phyloP scores from a whole-genome alignment of 2,888 invertebrate genomes.

The Folsomia candida region DNA sequence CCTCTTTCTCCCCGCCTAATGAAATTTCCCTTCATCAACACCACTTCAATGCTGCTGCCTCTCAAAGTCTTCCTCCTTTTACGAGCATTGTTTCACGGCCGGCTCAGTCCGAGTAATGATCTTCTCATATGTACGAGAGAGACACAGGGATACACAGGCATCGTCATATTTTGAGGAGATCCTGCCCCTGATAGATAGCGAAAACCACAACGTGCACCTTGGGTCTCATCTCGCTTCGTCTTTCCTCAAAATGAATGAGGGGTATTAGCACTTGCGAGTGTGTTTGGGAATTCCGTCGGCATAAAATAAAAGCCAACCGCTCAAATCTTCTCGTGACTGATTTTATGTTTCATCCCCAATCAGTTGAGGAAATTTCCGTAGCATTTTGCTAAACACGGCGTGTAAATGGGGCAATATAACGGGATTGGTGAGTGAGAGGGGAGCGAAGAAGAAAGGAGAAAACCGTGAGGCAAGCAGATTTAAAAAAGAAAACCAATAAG shows the following conservation, averaged over 20 bases:
- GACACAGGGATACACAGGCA: too few species aligned
- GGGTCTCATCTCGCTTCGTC: background rate
- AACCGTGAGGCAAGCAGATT: background rate
- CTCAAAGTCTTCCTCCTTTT: conserved; percentile 37
- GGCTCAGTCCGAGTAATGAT: conserved; percentile 47
- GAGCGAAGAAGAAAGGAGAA: background rate
- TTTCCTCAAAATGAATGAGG: background rate
- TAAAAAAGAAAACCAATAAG: background rate
- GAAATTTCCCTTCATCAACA: conserved; percentile 50
- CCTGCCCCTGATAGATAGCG: background rate
- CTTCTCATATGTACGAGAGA: conserved; percentile 27
- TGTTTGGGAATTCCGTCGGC: background rate
- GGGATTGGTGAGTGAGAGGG: background rate
- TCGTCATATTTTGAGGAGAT: too few species aligned
- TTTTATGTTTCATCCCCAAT: conserved; percentile 10
- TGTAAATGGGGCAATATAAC: conserved; percentile 6
- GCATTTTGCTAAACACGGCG: background rate
- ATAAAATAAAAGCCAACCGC: background rate
- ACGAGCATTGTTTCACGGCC: conserved; percentile 51
- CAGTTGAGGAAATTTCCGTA: background rate
- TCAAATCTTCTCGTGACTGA: conserved; percentile 5
- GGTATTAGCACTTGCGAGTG: conserved; percentile 5
- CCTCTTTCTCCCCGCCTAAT: conserved; percentile 30
- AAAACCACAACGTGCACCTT: background rate
- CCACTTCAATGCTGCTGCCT: conserved; percentile 36